These are phyloP conservation scores for Chymomyza procnemis DNA, from an alignment of 2,888 invertebrate species.

Conservation along the genomic window DNA sequence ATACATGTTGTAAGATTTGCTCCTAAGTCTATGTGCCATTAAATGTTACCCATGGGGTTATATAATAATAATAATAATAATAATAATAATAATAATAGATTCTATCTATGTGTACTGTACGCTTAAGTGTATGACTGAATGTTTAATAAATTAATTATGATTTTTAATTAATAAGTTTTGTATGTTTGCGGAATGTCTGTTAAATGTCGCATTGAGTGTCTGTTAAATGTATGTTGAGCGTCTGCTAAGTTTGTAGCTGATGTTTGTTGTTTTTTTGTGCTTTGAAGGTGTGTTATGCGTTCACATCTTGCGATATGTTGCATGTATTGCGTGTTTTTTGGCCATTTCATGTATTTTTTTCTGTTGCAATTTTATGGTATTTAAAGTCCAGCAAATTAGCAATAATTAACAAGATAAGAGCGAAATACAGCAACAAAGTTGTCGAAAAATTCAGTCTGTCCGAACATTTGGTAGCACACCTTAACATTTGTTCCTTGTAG, in stretches of 20 bases:
- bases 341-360: background rate
- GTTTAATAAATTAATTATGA: constrained; percentile 16
- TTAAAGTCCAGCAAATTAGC: too few relatives aligned
- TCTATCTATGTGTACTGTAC: background rate
- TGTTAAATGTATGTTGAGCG: background rate
- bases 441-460: background rate
- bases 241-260: background rate
- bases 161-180: background rate
- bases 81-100: background rate
- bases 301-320: too few relatives aligned
- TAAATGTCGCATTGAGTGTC: background rate
- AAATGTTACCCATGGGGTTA: background rate
- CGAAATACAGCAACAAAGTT: background rate
- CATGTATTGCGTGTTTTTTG: background rate
- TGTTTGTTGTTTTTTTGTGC: too few relatives aligned
- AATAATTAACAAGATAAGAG: too few relatives aligned
- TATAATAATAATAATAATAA: background rate
- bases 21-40: background rate
- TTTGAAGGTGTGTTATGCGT: background rate
- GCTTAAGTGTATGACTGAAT: constrained; percentile 25
- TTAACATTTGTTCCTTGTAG: too few relatives aligned
- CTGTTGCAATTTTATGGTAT: background rate
- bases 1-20: background rate
- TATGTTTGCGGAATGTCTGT: background rate
- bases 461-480: too few relatives aligned